These are phyloP conservation scores for Meiosimyza decipiens DNA, from an alignment of 2,888 invertebrate genomes.

Conservation along the genomic window DNA sequence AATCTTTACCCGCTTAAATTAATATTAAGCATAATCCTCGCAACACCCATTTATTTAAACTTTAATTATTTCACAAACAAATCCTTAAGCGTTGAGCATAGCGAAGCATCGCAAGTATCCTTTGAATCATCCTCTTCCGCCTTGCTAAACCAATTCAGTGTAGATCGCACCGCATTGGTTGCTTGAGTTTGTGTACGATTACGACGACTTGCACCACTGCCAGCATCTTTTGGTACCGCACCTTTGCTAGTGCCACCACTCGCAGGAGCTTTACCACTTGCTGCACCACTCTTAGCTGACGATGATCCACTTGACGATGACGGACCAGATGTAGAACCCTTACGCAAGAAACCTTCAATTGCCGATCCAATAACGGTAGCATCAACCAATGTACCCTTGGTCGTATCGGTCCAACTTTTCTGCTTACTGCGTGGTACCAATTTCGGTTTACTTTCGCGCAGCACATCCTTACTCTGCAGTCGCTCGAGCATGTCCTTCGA, in stretches of 20 bases:
- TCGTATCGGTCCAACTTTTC: conserved; percentile 62
- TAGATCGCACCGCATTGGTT: conserved; percentile 60
- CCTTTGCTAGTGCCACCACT: conserved; percentile 59
- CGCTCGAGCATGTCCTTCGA: conserved; percentile 74
- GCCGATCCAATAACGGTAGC: conserved; percentile 85
- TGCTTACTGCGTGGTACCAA: conserved; percentile 61
- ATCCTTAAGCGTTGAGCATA: conserved; percentile 87
- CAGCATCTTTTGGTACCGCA: conserved; percentile 65
- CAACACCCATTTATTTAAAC: conserved; percentile 46
- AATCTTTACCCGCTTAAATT: background rate
- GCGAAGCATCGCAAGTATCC: conserved; percentile 82
- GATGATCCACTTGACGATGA: conserved; percentile 51
- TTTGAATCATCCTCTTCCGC: conserved; percentile 76
- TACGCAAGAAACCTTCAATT: conserved; percentile 83
- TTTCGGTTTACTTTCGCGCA: conserved; percentile 65
- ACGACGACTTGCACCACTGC: conserved; percentile 51
- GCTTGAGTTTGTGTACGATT: conserved; percentile 57
- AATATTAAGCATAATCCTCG: background rate
- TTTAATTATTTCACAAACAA: conserved; percentile 82
- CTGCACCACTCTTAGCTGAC: conserved; percentile 16
- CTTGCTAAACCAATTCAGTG: conserved; percentile 72
- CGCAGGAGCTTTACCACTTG: conserved; percentile 36
- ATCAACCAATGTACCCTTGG: conserved; percentile 78
- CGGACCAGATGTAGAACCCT: conserved; percentile 66
- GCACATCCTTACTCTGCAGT: conserved; percentile 68